Conservation (phyloP, 2,113 vertebrate genomes). For the Clarias batrachus region DNA sequence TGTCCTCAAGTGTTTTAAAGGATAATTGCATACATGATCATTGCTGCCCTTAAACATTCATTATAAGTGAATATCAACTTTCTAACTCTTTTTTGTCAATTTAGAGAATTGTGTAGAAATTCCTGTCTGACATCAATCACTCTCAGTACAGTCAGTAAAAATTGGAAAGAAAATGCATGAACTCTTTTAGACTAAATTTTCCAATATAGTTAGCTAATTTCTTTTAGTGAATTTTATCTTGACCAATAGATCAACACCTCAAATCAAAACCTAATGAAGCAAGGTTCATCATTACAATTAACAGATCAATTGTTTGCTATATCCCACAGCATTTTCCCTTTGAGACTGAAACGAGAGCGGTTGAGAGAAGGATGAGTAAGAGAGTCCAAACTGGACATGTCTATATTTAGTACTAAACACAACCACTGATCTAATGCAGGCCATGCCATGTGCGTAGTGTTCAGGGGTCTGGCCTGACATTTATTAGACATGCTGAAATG, state of each 20-base stretch:
- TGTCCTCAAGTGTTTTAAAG: not conserved
- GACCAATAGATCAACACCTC: not conserved
- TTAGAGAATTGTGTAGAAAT: not conserved
- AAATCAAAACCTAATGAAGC: not conserved
- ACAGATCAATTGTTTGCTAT: not conserved
- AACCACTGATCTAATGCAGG: slow-evolving; percentile 9
- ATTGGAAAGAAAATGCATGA: not conserved
- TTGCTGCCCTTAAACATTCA: not conserved
- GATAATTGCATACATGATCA: not conserved
- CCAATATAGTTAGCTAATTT: not conserved
- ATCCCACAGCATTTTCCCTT: not conserved
- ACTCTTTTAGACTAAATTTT: not conserved
- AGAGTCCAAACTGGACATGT: not conserved
- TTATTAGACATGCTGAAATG: slow-evolving; percentile 1
- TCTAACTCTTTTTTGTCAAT: not conserved
- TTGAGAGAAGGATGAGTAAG: not conserved
- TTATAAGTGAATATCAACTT: not conserved
- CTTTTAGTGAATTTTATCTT: not conserved
- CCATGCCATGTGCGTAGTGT: slow-evolving; percentile 14
- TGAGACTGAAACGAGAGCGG: not conserved
- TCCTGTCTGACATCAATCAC: not conserved
- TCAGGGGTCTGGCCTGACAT: not conserved
- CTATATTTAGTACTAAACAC: slow-evolving; percentile 15
- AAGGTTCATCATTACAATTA: not conserved
- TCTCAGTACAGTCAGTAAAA: not conserved